Evolutionary conservation across 2,113 vertebrate genomes (phyloP), one percentile per base, ranked within the genome.

Genomic region (Daubentonia madagascariensis): DNA sequence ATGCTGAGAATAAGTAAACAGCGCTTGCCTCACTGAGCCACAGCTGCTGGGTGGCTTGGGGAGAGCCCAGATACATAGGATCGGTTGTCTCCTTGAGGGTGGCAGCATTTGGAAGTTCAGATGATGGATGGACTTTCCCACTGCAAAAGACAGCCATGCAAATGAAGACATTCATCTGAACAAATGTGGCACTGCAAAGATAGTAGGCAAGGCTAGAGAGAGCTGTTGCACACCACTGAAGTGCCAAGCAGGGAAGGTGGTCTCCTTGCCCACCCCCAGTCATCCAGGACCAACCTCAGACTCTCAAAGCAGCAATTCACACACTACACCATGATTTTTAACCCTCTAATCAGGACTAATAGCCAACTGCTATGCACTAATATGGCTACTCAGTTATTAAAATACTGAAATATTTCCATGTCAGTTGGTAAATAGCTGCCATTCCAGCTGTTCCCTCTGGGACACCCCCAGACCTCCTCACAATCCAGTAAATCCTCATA

Each of bases 151-250:
- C 6, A 94, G 73, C 40, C 75, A 79, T 54, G 73, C 73, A 89
- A 81, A 95, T 89, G 32, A 89, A 83, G 35, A 76, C 70, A 96
- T 93, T 91, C 81, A 89, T 70, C 50, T 28, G 57, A 91, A 95
- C 28, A 93, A 72, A 93, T 8, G 45, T 68, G 61, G 80, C n/a
- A 65, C 30, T 14, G 16, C 23, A 79, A 89, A 93, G 48, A 61
- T 7, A 85, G 65, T 23, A 59, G 65, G n/a, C 48, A 73, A 81
- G 57, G 67, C 50, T 93, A 43, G 57, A 65, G 59, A 76, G 57
- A 35, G 18, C 57, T 13, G 3, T 37, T 75, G 35, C 4, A 78
- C 2, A 45, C 8, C 30, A 59, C 1, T 1, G 0, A 70, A 91
- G 40, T 80, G 78, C 63, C 70, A 75, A 93, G 54, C 45, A 90